Conservation (phyloP, 2,888 invertebrate genomes). For the Phasia obesa region DNA sequence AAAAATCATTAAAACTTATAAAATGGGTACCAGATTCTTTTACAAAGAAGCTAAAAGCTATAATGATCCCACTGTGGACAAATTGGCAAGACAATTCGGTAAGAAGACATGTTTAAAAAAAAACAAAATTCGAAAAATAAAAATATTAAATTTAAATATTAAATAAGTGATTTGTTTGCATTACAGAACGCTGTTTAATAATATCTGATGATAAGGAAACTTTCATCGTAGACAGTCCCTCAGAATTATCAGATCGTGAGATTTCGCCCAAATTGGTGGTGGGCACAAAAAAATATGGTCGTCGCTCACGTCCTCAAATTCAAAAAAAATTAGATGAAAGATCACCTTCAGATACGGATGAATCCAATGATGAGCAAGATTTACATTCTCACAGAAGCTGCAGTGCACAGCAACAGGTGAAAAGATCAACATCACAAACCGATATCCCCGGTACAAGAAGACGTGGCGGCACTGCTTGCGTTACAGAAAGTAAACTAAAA, state of each 20-base stretch:
- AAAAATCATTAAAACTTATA: constrained; percentile 35
- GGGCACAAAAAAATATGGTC: constrained; percentile 90
- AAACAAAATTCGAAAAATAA: neutral
- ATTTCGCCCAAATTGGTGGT: constrained; percentile 88
- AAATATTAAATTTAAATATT: too few species aligned
- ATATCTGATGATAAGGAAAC: constrained; percentile 75
- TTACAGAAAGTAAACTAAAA: constrained; percentile 83
- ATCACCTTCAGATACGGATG: constrained; percentile 81
- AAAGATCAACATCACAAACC: constrained; percentile 84
- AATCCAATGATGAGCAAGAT: constrained; percentile 77
- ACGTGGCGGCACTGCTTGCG: constrained; percentile 74
- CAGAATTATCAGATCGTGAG: constrained; percentile 86
- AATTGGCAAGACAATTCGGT: constrained; percentile 77
- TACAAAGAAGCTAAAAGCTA: constrained; percentile 73
- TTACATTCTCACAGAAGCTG: constrained; percentile 75
- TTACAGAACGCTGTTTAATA: constrained; percentile 78
- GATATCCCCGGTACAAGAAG: constrained; percentile 84
- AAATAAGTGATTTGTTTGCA: neutral
- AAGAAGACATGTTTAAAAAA: constrained; percentile 37
- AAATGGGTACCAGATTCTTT: constrained; percentile 79
- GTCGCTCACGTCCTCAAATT: constrained; percentile 86
- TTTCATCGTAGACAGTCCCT: constrained; percentile 79
- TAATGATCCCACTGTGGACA: constrained; percentile 75
- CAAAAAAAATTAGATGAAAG: constrained; percentile 78
- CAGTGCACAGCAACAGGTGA: constrained; percentile 79